These are phyloP conservation scores for Dasypolia templi DNA, from an alignment of 2,888 invertebrate genomes.

Conservation along the genomic window DNA sequence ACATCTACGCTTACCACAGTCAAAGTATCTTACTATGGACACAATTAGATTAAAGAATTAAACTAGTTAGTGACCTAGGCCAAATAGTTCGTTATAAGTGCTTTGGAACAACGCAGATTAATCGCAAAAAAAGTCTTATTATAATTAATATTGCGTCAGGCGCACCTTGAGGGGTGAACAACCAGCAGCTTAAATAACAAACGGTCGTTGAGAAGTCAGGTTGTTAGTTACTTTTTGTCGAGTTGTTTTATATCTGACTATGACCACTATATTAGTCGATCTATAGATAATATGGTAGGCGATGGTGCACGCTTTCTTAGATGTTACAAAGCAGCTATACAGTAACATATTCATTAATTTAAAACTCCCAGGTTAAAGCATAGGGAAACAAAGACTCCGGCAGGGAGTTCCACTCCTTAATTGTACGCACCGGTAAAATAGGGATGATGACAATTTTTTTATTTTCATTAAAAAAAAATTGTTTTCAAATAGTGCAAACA, in stretches of 20 bases:
- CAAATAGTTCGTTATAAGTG: neutral
- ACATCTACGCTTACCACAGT: neutral
- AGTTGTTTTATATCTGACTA: neutral
- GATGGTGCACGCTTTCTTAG: no score
- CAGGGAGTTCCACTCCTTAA: neutral
- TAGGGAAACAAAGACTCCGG: neutral
- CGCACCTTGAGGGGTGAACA: neutral
- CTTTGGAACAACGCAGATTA: neutral
- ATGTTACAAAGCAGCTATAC: neutral
- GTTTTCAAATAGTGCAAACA: no score
- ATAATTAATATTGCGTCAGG: constrained; percentile 28
- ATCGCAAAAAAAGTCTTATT: constrained; percentile 5
- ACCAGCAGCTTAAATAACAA: constrained; percentile 14
- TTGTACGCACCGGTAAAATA: neutral
- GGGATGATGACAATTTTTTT: no score
- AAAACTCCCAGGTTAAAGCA: neutral
- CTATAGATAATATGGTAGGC: neutral
- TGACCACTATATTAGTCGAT: neutral
- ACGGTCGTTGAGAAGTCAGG: constrained; percentile 15
- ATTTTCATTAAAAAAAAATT: no score
- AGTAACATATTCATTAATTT: neutral
- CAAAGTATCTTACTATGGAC: constrained; percentile 1
- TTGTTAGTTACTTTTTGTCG: constrained; percentile 4
- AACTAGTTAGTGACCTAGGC: neutral
- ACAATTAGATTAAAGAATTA: constrained; percentile 2